Percentiles rank a stretch among this genome's conserved stretches.
These are phyloP conservation scores for Enteromius treurensis DNA, from an alignment of 2,797 vertebrate species.

Conservation along the genomic window DNA sequence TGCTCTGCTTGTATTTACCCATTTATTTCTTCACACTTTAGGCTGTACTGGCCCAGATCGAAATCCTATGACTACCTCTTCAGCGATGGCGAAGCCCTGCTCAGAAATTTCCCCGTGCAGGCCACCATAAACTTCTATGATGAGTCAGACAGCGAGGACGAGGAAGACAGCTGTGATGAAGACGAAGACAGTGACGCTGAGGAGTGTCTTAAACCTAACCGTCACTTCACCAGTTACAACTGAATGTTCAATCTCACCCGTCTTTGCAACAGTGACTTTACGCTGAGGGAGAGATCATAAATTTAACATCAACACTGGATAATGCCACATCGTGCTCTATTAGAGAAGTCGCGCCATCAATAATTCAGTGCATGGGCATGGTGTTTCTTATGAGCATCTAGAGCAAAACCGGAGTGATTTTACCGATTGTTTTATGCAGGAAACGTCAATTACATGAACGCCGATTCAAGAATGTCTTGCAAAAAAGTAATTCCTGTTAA, in stretches of 20 bases:
- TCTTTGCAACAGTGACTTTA: not conserved
- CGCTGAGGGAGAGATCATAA: constrained; percentile 5
- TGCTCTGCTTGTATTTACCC: not conserved
- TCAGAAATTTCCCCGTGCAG: constrained; percentile 84
- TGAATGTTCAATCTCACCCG: constrained; percentile 44
- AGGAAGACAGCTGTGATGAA: constrained; percentile 64
- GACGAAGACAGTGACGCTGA: constrained; percentile 50
- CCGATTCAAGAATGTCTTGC: not conserved
- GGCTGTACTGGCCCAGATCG: constrained; percentile 85
- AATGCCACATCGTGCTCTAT: constrained; percentile 16
- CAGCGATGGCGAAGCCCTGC: constrained; percentile 78
- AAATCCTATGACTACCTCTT: constrained; percentile 85
- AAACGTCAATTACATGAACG: constrained; percentile 4
- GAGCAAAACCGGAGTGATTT: constrained; percentile 30
- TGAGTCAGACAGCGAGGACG: constrained; percentile 77
- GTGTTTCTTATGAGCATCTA: not conserved
- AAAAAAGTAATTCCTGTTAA: constrained; percentile 51
- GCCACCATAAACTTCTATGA: constrained; percentile 86
- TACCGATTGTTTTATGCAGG: constrained; percentile 13
- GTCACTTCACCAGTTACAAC: constrained; percentile 65
- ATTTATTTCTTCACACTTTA: constrained; percentile 60
- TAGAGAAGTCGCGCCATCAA: constrained; percentile 32
- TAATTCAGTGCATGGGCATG: constrained; percentile 32
- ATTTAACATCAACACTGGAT: constrained; percentile 35
- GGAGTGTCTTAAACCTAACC: constrained; percentile 55